A percentile compares a stretch with the other conserved stretches of the same genome.
Evolutionary conservation across 2,888 invertebrate species (phyloP).

Genomic region (Dynastes tityus): DNA sequence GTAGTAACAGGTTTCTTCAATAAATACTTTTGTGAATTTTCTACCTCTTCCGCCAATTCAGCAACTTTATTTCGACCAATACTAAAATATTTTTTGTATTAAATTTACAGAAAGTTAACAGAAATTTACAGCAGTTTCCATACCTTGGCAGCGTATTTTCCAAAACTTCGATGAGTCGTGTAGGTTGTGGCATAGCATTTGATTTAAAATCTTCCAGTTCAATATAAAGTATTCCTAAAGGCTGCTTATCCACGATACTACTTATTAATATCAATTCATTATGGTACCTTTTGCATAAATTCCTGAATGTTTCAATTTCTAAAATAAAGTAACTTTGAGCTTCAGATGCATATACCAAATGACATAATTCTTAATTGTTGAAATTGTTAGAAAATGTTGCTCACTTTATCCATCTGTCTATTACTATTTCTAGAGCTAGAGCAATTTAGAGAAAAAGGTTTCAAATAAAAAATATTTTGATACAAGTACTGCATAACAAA

Average conservation of each 20-base stretch:
- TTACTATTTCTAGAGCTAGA: too few species aligned
- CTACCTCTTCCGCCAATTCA: conserved; percentile 74
- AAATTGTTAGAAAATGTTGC: too few species aligned
- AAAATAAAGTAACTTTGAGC: not conserved
- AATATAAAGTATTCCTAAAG: conserved; percentile 82
- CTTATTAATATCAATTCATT: conserved; percentile 80
- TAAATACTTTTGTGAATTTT: conserved; percentile 78
- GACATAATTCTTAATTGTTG: too few species aligned
- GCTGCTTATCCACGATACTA: conserved; percentile 78
- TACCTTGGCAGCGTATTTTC: conserved; percentile 79
- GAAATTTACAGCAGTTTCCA: conserved; percentile 58
- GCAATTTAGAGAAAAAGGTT: too few species aligned
- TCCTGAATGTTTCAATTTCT: conserved; percentile 78
- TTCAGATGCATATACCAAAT: too few species aligned
- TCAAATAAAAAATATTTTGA: too few species aligned
- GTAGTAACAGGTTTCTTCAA: conserved; percentile 79
- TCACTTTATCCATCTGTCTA: too few species aligned
- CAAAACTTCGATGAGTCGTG: conserved; percentile 78
- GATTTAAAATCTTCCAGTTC: conserved; percentile 82
- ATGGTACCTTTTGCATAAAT: conserved; percentile 79
- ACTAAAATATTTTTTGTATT: conserved; percentile 66
- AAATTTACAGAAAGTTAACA: too few species aligned
- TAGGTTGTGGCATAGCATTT: conserved; percentile 81
- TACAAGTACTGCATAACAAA: too few species aligned
- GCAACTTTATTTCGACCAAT: conserved; percentile 77